A percentile compares a stretch with the other conserved stretches of the same genome.
phyloP scores from a whole-genome alignment of 2,888 invertebrate species.

The Aelia acuminata region DNA sequence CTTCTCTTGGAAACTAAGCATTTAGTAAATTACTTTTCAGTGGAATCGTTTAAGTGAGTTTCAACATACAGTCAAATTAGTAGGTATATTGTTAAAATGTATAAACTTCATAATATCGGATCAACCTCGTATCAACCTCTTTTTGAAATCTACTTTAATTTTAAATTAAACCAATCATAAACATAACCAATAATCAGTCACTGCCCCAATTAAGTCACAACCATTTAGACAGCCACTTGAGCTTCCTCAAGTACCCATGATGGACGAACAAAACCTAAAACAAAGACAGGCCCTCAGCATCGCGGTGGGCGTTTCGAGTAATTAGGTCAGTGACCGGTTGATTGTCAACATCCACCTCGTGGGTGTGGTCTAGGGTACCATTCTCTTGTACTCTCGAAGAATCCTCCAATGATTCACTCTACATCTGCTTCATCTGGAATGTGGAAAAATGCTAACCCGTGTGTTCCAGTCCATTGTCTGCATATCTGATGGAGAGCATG shows the following conservation, averaged over 20 bases:
- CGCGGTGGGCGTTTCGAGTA: conserved; percentile 22
- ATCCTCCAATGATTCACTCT: background rate
- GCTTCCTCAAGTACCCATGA: background rate
- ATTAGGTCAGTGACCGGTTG: conserved; percentile 38
- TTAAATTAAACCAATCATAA: no score
- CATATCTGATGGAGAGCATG: background rate
- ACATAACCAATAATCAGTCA: background rate
- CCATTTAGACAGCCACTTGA: background rate
- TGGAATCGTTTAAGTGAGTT: no score
- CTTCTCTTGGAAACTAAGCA: no score
- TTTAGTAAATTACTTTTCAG: no score
- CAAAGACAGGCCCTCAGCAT: background rate
- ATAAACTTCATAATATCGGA: no score
- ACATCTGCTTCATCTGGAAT: conserved; percentile 27
- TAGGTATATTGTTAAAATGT: no score
- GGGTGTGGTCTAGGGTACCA: background rate
- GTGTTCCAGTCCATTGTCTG: background rate
- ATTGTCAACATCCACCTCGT: conserved; percentile 49
- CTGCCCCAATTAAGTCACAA: background rate
- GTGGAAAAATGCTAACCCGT: conserved; percentile 7
- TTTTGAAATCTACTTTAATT: no score
- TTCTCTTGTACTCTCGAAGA: background rate
- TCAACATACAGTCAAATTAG: no score
- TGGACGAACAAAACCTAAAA: background rate
- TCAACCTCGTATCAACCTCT: no score